Base-by-base conservation (phyloP, 1,140 invertebrate genomes). In the Gyrodactylus salaris region DNA sequence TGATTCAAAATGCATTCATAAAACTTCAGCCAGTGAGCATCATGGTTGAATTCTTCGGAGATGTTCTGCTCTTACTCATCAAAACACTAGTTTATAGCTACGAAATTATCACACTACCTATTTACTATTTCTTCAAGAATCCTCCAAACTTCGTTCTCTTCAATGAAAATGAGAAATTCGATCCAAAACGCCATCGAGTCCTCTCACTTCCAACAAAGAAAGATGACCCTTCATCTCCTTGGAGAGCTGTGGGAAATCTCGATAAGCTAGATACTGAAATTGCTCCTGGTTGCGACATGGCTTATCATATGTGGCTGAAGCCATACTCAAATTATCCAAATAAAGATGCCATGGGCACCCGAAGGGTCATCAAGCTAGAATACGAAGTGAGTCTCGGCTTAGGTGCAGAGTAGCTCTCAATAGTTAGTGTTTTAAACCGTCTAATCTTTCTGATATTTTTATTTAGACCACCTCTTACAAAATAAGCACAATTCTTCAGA, bases 281-380 rank as follows among this genome's bases (percentile, higher is more conserved):
- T n/a, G 80, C 80, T 75, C 84, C 87, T 74, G 86, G 87, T 74
- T 86, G 91, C 75, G 85, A 87, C 76, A 93, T 91, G 26, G 86
- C 88, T 22, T 84, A 85, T 1, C 84, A 85, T 74, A 83, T 34
- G 68, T 69, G 34, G 72, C 21, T 24, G 23, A 75, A 26, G 75
- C 20, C 54, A 19, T 78, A 77, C 20, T 73, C 74, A 27, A 68
- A 85, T 70, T 87, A 89, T 80, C 82, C 83, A 0, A 82, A 85
- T 7, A 86, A 86, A 76, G 84, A 82, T 27, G 93, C 89, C 77
- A 83, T 96, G 25, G 94, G 94, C 19, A 92, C 89, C 0, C 83
- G 94, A 69, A 85, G 91, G 76, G 87, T 97, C 72, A 82, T 95
- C 1, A 86, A 86, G 70, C 91, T 94, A 79, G 89, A 93, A 78